Conservation (phyloP, 2,888 invertebrate genomes). For the Euzetes globulus region DNA sequence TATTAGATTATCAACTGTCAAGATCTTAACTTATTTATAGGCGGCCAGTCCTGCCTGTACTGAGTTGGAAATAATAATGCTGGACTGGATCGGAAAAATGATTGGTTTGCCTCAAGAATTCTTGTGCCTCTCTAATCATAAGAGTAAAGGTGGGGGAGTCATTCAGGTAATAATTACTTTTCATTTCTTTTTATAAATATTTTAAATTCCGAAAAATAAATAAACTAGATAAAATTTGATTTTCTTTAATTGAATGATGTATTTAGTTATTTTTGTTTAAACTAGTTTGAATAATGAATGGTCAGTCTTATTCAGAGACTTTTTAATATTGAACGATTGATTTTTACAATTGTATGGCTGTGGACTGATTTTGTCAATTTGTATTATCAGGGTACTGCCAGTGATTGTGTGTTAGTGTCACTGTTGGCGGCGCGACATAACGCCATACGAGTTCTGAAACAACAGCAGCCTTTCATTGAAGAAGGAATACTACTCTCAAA, state of each 20-base stretch:
- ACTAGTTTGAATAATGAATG: too few relatives aligned
- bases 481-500: constrained; percentile 83
- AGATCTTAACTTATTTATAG: too few relatives aligned
- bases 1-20: too few relatives aligned
- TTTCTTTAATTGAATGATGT: too few relatives aligned
- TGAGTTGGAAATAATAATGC: constrained; percentile 86
- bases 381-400: constrained; percentile 95
- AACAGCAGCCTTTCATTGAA: constrained; percentile 72
- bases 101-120: constrained; percentile 85
- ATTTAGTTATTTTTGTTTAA: too few relatives aligned
- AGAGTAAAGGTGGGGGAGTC: constrained; percentile 85
- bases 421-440: constrained; percentile 46
- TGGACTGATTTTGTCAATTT: too few relatives aligned
- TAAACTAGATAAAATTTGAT: too few relatives aligned
- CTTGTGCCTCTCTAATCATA: constrained; percentile 54
- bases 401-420: constrained; percentile 79
- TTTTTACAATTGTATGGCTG: too few relatives aligned
- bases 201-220: too few relatives aligned
- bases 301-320: too few relatives aligned
- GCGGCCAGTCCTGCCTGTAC: constrained; percentile 96
- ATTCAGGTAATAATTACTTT: constrained; percentile 63
- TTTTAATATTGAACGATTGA: too few relatives aligned
- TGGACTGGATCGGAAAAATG: constrained; percentile 83
- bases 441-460: constrained; percentile 73
- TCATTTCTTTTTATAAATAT: too few relatives aligned